Evolutionary conservation across 2,888 invertebrate species (phyloP), one percentile per base, ranked within the genome.

Genomic region (Autographa pulchrina): DNA sequence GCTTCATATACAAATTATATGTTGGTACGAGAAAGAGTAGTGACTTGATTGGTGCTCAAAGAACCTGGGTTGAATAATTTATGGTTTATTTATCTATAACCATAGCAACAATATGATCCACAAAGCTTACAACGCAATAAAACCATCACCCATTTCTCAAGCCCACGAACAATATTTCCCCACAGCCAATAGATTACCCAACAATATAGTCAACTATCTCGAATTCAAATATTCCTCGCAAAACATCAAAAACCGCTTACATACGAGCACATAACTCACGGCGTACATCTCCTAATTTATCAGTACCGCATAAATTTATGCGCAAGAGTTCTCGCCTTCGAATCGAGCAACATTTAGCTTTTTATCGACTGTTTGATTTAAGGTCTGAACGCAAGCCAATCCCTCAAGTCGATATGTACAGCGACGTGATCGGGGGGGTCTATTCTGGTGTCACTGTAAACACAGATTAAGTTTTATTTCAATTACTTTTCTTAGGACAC

Each of bases 281-380:
- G 75, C 62, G 79, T 70, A 82, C 86, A 89, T 86, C 91, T 88
- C 90, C 91, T 94, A 94, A 95, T 95, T 94, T 96, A 95, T 95
- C 95, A 94, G 93, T 81, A 89, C 87, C 77, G 90, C 90, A 93
- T 93, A 92, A 93, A 94, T 94, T 93, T 93, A 93, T 93, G 92
- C 93, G 91, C 93, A 86, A 88, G 90, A 91, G 91, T 92, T 90
- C 88, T 90, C 90, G 88, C 90, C 88, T 86, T 83, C 89, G 92
- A 92, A 96, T 96, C 95, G 94, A 92, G 91, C 94, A 93, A 93
- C 94, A 94, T 95, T 96, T 95, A 95, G 93, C 94, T 94, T 95
- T 95, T 95, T 94, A 94, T 94, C 94, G 94, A 94, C 93, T 92
- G 87, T 88, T 93, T 94, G 94, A 94, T 94, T 93, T 94, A 94